Evolutionary conservation across 1,140 invertebrate genomes (phyloP).

Genomic region (Tribolium madens): DNA sequence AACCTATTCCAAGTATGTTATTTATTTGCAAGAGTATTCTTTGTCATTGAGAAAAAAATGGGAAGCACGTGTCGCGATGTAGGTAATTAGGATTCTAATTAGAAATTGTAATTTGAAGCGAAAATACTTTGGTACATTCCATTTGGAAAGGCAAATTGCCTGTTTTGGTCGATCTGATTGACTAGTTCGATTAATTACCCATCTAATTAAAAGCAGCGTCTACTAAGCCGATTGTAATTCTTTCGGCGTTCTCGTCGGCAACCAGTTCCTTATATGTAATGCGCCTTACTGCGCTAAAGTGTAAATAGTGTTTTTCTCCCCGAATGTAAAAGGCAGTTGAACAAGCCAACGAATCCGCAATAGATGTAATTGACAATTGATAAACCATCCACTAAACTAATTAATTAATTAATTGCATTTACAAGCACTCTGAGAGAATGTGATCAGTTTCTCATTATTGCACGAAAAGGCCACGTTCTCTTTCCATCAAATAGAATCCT

Average conservation of each 20-base stretch:
- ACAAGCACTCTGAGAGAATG: slow-evolving; percentile 45
- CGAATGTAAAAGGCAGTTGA: slow-evolving; percentile 51
- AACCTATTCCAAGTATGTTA: too few species aligned
- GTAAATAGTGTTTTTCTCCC: slow-evolving; percentile 57
- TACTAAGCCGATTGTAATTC: slow-evolving; percentile 32
- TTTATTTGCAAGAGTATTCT: background rate
- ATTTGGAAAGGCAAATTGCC: slow-evolving; percentile 5
- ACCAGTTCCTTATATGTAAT: slow-evolving; percentile 49
- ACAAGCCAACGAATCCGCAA: slow-evolving; percentile 43
- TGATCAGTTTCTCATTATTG: slow-evolving; percentile 38
- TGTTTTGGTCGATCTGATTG: slow-evolving; percentile 51
- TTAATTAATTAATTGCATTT: slow-evolving; percentile 58
- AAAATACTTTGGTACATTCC: slow-evolving; percentile 15
- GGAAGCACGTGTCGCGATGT: background rate
- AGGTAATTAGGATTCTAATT: slow-evolving; percentile 19
- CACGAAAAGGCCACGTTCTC: slow-evolving; percentile 8
- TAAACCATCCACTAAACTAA: slow-evolving; percentile 55
- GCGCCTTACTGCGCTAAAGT: slow-evolving; percentile 54
- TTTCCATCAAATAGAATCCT: background rate
- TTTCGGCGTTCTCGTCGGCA: slow-evolving; percentile 30
- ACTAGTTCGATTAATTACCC: slow-evolving; percentile 53
- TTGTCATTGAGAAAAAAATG: background rate
- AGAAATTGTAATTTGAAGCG: slow-evolving; percentile 1
- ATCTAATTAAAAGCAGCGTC: slow-evolving; percentile 44
- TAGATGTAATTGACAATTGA: slow-evolving; percentile 57